phyloP scores from a whole-genome alignment of 2,113 vertebrate species.

The Sylvia atricapilla region DNA sequence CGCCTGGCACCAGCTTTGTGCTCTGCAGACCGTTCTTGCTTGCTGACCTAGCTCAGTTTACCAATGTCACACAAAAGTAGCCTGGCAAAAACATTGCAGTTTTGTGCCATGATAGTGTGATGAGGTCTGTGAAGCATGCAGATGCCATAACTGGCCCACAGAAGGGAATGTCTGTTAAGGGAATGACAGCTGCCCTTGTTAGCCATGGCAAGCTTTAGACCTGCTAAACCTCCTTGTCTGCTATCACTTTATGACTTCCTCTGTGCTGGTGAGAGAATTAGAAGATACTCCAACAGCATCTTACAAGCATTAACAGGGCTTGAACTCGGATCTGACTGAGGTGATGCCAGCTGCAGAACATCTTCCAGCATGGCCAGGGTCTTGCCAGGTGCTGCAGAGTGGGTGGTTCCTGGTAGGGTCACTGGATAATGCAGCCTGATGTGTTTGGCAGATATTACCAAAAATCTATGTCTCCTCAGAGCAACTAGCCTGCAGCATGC shows the following conservation, averaged over 20 bases:
- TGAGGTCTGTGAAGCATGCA: background rate
- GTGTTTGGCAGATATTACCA: background rate
- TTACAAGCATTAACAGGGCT: background rate
- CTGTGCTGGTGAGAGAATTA: background rate
- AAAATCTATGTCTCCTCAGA: background rate
- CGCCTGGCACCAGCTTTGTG: background rate
- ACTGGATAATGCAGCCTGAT: background rate
- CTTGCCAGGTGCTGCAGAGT: background rate
- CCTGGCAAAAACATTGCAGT: background rate
- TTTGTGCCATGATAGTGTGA: background rate
- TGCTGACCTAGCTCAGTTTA: background rate
- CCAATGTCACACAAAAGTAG: background rate
- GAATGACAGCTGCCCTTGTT: background rate
- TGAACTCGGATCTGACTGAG: background rate
- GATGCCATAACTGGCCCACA: background rate
- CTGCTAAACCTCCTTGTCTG: background rate
- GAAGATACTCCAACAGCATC: background rate
- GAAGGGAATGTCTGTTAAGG: background rate
- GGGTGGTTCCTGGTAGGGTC: background rate
- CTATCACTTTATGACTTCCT: background rate
- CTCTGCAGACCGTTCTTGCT: background rate
- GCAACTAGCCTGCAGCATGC: background rate
- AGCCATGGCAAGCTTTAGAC: background rate
- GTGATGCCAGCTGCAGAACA: background rate
- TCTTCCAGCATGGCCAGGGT: background rate